Conservation (phyloP, 2,797 vertebrate species). For the Champsocephalus esox region DNA sequence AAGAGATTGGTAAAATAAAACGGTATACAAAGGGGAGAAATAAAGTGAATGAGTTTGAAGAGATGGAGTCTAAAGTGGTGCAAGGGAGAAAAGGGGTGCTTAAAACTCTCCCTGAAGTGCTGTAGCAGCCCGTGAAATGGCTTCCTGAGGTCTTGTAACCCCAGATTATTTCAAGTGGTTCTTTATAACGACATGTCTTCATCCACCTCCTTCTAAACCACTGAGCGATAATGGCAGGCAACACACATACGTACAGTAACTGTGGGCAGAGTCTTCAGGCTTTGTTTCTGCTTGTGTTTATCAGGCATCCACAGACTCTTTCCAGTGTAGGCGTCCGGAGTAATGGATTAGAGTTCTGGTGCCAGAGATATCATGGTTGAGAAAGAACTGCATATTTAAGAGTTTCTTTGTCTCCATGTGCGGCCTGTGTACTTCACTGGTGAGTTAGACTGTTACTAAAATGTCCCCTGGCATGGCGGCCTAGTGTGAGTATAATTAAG, state of each 20-base stretch:
- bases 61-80: slow-evolving; percentile 17
- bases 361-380: slow-evolving; percentile 77
- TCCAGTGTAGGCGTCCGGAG: slow-evolving; percentile 80
- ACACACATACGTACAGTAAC: slow-evolving; percentile 70
- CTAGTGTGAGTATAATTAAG: slow-evolving; percentile 65
- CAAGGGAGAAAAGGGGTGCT: slow-evolving; percentile 4
- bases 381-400: slow-evolving; percentile 77
- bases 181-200: slow-evolving; percentile 49
- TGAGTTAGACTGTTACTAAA: slow-evolving; percentile 69
- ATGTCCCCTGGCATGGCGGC: slow-evolving; percentile 65
- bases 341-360: slow-evolving; percentile 82
- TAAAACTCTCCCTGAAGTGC: slow-evolving; percentile 14
- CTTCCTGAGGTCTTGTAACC: slow-evolving; percentile 46
- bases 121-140: slow-evolving; percentile 53
- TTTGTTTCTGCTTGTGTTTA: slow-evolving; percentile 83
- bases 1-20: slow-evolving; percentile 34
- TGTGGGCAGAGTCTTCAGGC: slow-evolving; percentile 78
- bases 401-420: slow-evolving; percentile 76
- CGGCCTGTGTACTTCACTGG: slow-evolving; percentile 64
- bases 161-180: slow-evolving; percentile 49
- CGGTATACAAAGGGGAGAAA: neutral
- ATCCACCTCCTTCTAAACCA: slow-evolving; percentile 52
- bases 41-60: slow-evolving; percentile 20
- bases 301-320: slow-evolving; percentile 82
- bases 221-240: slow-evolving; percentile 60